Evolutionary conservation across 2,888 invertebrate genomes (phyloP).

Genomic region (Crossocerus cetratus): DNA sequence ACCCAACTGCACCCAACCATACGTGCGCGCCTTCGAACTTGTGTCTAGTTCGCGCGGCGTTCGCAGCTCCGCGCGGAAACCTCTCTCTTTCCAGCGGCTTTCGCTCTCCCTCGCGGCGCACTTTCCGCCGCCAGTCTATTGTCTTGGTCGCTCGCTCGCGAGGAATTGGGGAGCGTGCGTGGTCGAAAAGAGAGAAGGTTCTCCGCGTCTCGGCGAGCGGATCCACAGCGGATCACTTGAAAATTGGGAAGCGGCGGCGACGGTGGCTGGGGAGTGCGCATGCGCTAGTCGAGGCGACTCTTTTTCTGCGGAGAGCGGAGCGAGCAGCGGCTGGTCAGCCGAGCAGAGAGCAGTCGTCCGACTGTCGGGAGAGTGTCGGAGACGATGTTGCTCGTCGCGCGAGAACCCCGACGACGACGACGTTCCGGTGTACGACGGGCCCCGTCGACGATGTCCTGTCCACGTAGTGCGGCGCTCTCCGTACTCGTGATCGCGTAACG

Average conservation of each 20-base stretch:
- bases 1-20: no score
- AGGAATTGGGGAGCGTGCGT: no score
- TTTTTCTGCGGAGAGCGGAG: slow-evolving; percentile 43
- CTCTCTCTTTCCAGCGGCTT: not conserved
- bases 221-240: slow-evolving; percentile 41
- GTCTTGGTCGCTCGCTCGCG: slow-evolving; percentile 4
- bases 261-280: slow-evolving; percentile 37
- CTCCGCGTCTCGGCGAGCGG: slow-evolving; percentile 22
- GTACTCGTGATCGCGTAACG: slow-evolving; percentile 37
- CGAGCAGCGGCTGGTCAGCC: slow-evolving; percentile 31
- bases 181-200: no score
- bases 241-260: slow-evolving; percentile 44
- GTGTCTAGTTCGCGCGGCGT: slow-evolving; percentile 9
- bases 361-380: slow-evolving; percentile 42
- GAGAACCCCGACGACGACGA: slow-evolving; percentile 48
- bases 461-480: slow-evolving; percentile 6
- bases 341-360: slow-evolving; percentile 44
- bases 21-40: not conserved
- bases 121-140: not conserved
- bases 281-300: slow-evolving; percentile 50
- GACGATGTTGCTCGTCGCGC: slow-evolving; percentile 45
- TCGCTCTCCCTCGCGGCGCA: not conserved
- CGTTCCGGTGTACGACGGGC: slow-evolving; percentile 29
- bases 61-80: not conserved
- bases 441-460: slow-evolving; percentile 39